Evolutionary conservation across 2,888 invertebrate genomes (phyloP).

Genomic region (Drosophila melanosoma): DNA sequence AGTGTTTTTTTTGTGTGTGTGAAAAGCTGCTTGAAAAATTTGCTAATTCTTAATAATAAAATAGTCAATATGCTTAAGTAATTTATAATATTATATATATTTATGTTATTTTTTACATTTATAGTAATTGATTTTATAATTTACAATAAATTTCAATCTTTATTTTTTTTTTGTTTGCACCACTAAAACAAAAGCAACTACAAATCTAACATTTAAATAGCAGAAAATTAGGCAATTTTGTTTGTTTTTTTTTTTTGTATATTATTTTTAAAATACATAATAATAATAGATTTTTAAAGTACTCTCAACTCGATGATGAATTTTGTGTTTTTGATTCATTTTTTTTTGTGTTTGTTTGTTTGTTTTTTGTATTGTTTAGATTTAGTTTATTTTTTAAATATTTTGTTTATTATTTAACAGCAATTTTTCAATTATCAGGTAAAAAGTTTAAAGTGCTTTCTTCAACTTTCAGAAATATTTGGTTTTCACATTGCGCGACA

Average conservation of each 20-base stretch:
- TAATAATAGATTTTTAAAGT: constrained; percentile 56
- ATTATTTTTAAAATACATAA: constrained; percentile 68
- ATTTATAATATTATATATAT: constrained; percentile 41
- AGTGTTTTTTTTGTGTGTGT: constrained; percentile 25
- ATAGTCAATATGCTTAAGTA: constrained; percentile 74
- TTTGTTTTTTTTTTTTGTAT: constrained; percentile 50
- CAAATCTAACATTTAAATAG: constrained; percentile 68
- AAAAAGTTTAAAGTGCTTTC: constrained; percentile 77
- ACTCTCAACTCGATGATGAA: constrained; percentile 48
- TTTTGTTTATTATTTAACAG: constrained; percentile 63
- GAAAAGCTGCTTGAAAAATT: constrained; percentile 76
- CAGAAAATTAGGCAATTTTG: constrained; percentile 59
- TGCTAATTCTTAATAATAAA: constrained; percentile 69
- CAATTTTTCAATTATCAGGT: constrained; percentile 81
- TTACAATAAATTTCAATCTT: constrained; percentile 45
- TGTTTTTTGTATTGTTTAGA: constrained; percentile 14
- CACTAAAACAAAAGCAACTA: constrained; percentile 60
- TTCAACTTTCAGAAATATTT: constrained; percentile 80
- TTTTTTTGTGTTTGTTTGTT: constrained; percentile 14
- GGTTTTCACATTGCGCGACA: constrained; percentile 78
- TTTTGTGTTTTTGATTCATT: constrained; percentile 18
- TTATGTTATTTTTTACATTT: constrained; percentile 70
- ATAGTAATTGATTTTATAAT: constrained; percentile 52
- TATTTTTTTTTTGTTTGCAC: constrained; percentile 36
- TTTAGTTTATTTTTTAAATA: constrained; percentile 20